These are phyloP conservation scores for Tragelaphus buxtoni DNA, from an alignment of 2,113 vertebrate genomes.

Conservation along the genomic window DNA sequence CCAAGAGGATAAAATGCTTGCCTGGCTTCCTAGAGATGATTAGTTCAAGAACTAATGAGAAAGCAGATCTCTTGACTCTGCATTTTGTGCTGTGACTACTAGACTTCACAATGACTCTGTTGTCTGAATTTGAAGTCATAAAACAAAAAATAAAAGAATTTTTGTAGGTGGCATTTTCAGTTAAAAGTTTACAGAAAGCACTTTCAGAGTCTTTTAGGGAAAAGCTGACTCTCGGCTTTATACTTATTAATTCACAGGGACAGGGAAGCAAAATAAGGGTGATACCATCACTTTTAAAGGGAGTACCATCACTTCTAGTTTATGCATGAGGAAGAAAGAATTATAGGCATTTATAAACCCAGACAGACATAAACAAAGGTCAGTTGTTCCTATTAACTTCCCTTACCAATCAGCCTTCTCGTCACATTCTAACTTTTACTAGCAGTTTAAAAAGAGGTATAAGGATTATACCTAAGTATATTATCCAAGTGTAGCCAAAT, in stretches of 20 bases:
- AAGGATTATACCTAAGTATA: slow-evolving; percentile 20
- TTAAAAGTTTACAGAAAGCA: slow-evolving; percentile 7
- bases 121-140: slow-evolving; percentile 1
- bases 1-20: neutral
- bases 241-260: neutral
- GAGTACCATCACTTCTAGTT: neutral
- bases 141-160: neutral
- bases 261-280: neutral
- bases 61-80: neutral
- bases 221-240: neutral
- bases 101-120: neutral
- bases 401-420: neutral
- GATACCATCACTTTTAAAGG: neutral
- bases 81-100: neutral
- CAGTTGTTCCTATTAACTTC: neutral
- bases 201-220: neutral
- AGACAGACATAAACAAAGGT: neutral
- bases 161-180: neutral
- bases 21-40: neutral
- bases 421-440: neutral
- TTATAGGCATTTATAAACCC: slow-evolving; percentile 38
- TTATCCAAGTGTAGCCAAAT: slow-evolving; percentile 6
- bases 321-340: neutral
- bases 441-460: neutral
- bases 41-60: neutral